Conservation (phyloP, 2,113 vertebrate species). For the Nyctereutes procyonoides region DNA sequence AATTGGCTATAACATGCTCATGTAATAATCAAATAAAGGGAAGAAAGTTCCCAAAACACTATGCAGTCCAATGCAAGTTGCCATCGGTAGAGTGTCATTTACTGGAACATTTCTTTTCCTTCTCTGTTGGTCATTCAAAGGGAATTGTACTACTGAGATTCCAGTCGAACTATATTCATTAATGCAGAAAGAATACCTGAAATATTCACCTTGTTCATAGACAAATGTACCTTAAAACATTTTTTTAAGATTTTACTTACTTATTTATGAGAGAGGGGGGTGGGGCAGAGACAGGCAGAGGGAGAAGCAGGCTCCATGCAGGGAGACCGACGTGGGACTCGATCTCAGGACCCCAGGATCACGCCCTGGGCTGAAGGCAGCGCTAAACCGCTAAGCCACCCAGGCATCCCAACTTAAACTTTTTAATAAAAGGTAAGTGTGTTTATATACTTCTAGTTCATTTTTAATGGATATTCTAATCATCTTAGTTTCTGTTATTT, state of each 20-base stretch:
- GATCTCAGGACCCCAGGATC: too few relatives aligned
- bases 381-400: too few relatives aligned
- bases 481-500: slow-evolving; percentile 20
- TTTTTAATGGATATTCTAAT: slow-evolving; percentile 39
- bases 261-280: too few relatives aligned
- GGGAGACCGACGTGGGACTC: too few relatives aligned
- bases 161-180: neutral
- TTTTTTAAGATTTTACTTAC: too few relatives aligned
- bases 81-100: neutral
- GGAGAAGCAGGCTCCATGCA: too few relatives aligned
- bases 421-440: neutral
- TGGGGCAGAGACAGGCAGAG: too few relatives aligned
- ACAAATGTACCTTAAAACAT: neutral
- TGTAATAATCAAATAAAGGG: slow-evolving; percentile 1
- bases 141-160: neutral
- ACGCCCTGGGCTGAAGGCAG: too few relatives aligned
- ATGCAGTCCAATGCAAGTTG: neutral
- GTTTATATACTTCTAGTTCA: neutral
- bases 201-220: neutral
- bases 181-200: slow-evolving; percentile 7
- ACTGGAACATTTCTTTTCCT: neutral
- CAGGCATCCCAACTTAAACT: neutral
- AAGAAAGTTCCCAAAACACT: neutral
- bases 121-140: slow-evolving; percentile 4
- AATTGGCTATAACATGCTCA: neutral